A percentile compares a stretch with the other conserved stretches of the same genome.
Conservation (phyloP, 2,888 invertebrate species). For the Flabesymbios commensalis region DNA sequence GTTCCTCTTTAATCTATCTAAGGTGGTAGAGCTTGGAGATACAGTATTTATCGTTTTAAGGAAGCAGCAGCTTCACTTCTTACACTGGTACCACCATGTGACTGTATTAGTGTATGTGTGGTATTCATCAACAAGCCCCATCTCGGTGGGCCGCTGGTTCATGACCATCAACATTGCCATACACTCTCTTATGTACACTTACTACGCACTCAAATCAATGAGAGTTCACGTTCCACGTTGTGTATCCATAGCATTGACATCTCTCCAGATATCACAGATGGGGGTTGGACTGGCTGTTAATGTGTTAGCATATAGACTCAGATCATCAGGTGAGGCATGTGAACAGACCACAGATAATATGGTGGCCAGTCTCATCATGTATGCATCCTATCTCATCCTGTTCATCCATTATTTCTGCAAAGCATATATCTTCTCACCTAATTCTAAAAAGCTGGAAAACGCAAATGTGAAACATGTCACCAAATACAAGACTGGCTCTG, state of each 20-base stretch:
- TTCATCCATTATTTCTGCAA: conserved; percentile 61
- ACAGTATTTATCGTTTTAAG: conserved; percentile 63
- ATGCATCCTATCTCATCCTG: conserved; percentile 58
- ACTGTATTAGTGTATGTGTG: conserved; percentile 63
- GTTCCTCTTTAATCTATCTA: conserved; percentile 94
- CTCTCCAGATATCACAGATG: conserved; percentile 91
- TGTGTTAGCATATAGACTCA: conserved; percentile 71
- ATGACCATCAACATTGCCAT: conserved; percentile 64
- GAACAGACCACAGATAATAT: conserved; percentile 62
- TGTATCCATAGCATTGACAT: conserved; percentile 88
- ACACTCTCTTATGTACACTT: conserved; percentile 65
- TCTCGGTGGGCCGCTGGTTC: conserved; percentile 59
- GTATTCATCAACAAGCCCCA: conserved; percentile 56
- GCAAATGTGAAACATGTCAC: no score
- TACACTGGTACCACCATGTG: conserved; percentile 66
- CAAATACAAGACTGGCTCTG: no score
- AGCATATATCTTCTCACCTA: no score
- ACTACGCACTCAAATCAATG: conserved; percentile 63
- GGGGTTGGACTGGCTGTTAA: conserved; percentile 89
- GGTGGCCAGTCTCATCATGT: conserved; percentile 56
- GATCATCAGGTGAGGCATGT: conserved; percentile 54
- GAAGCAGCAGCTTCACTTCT: conserved; percentile 63
- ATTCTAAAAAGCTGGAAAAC: no score
- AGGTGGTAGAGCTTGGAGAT: conserved; percentile 85
- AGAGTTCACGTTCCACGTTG: conserved; percentile 65